phyloP scores from a whole-genome alignment of 2,888 invertebrate genomes.

The Carabus problematicus region DNA sequence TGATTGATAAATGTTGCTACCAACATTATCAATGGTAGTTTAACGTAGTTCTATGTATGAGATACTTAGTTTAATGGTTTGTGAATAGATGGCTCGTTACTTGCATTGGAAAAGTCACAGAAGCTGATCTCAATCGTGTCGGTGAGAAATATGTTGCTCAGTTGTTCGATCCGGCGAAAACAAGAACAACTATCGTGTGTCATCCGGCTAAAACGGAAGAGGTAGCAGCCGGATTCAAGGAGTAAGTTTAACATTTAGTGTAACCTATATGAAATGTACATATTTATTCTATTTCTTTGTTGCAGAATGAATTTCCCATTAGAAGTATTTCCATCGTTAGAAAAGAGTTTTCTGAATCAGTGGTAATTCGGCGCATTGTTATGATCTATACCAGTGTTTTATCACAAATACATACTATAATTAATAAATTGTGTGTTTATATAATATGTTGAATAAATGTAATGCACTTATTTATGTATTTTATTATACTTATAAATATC shows the following conservation, averaged over 20 bases:
- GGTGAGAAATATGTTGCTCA: constrained; percentile 75
- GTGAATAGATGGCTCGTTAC: constrained; percentile 68
- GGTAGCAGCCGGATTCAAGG: constrained; percentile 69
- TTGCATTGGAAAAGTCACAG: constrained; percentile 70
- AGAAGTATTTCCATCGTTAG: constrained; percentile 67
- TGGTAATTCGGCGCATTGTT: constrained; percentile 48
- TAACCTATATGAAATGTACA: not conserved
- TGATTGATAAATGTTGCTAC: too few relatives aligned
- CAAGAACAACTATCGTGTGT: constrained; percentile 77
- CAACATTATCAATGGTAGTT: not conserved
- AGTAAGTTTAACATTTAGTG: constrained; percentile 61
- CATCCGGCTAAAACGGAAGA: constrained; percentile 78
- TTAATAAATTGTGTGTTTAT: constrained; percentile 35
- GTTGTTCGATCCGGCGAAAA: constrained; percentile 68
- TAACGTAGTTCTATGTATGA: constrained; percentile 28
- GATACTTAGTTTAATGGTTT: constrained; percentile 30
- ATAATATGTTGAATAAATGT: constrained; percentile 32
- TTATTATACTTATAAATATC: too few relatives aligned
- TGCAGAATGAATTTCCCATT: constrained; percentile 67
- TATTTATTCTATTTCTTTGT: constrained; percentile 45
- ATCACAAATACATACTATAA: constrained; percentile 24
- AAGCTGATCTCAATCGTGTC: constrained; percentile 69
- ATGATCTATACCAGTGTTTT: constrained; percentile 6
- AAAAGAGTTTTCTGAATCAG: constrained; percentile 69
- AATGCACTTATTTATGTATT: constrained; percentile 25